Evolutionary conservation across 1,140 invertebrate genomes (phyloP).

Genomic region (Habropoda laboriosa): DNA sequence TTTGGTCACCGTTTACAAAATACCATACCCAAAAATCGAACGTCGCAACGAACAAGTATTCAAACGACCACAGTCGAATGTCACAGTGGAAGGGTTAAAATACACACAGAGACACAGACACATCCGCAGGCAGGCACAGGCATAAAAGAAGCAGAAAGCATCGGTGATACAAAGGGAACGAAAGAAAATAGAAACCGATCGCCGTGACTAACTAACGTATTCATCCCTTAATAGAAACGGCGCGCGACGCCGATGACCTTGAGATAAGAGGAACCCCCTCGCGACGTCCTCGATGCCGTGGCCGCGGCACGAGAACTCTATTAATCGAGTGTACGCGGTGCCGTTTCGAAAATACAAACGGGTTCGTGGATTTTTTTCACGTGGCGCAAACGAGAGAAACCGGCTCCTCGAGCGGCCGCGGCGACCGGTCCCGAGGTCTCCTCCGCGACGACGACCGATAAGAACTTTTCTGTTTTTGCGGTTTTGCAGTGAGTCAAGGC

Average conservation of each 20-base stretch:
- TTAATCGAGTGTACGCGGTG: constrained; percentile 21
- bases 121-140: too few species aligned
- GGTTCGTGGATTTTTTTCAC: constrained; percentile 51
- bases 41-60: too few species aligned
- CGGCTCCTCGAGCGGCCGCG: constrained; percentile 37
- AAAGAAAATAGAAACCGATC: constrained; percentile 5
- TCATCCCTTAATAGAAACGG: constrained; percentile 51
- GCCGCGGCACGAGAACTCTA: constrained; percentile 20
- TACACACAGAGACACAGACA: too few species aligned
- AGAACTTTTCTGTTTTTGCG: constrained; percentile 46
- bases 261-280: constrained; percentile 40
- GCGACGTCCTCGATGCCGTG: background rate
- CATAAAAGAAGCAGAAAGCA: too few species aligned
- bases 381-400: constrained; percentile 36
- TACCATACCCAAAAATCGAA: too few species aligned
- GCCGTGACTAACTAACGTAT: constrained; percentile 27
- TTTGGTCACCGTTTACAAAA: too few species aligned
- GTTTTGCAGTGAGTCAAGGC: constrained; percentile 42
- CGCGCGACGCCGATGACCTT: constrained; percentile 55
- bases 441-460: constrained; percentile 38
- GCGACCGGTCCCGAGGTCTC: constrained; percentile 15
- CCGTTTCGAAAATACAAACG: constrained; percentile 55
- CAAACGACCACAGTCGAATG: too few species aligned
- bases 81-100: too few species aligned
- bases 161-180: too few species aligned